Base-by-base conservation (phyloP, 2,797 vertebrate species). In the Hoplostethus mediterraneus region DNA sequence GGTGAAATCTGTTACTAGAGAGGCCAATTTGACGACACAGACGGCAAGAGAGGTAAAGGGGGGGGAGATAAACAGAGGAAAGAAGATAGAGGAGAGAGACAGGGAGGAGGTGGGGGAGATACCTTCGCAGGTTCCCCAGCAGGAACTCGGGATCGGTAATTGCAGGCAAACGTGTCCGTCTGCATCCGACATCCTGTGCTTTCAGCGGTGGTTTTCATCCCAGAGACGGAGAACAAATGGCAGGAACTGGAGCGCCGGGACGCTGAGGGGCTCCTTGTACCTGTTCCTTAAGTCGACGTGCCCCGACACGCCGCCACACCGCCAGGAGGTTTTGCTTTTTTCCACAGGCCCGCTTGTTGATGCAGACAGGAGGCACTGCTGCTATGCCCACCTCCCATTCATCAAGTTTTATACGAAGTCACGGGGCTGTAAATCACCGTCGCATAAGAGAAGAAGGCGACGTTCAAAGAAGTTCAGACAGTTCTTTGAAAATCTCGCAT, bases 401-500 rank as follows among this genome's bases (percentile, higher is more conserved):
- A 88, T 88, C 88, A 91, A 67, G 79, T 91, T 92, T 92, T 88
- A 90, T 90, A 90, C 78, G 77, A 80, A 92, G 82, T 82, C 72
- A 47, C 31, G 42, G 81, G 81, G 75, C 79, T 77, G 69, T 94
- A 93, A 94, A 93, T 94, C 92, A 92, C 59, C 67, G 73, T 28
- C 71, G 52, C 60, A 33, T 82, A 78, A 84, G 63, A 77, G 73
- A 58, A 40, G 61, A 73, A 60, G 75, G 63, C 64, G 58, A 64
- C 40, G 53, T 85, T 90, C 73, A 90, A 90, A 92, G 84, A 64
- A 68, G 70, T 77, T 81, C 64, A 75, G 73, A 86, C 28, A 70
- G 61, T 31, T 58, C 87, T 93, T 90, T 91, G 79, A 93, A 90
- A 87, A 69, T 53, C 48, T 40, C 77, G 65, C 71, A 56, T 36